These are phyloP conservation scores for Cenopis cana DNA, from an alignment of 2,888 invertebrate species.

Conservation along the genomic window DNA sequence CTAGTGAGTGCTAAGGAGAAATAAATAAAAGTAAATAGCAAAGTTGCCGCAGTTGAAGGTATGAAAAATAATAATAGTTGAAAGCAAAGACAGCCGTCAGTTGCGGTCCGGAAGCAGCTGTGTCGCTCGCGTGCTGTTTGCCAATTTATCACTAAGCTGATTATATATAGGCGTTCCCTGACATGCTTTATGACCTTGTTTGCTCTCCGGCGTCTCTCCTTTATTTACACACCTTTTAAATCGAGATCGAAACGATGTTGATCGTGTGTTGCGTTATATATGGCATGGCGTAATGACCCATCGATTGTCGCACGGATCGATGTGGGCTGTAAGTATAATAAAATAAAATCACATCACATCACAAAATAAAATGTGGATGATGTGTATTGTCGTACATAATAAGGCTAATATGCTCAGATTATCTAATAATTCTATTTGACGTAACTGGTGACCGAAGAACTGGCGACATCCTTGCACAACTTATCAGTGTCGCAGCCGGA, in stretches of 20 bases:
- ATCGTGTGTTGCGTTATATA: conserved; percentile 20
- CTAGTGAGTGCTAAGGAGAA: no score
- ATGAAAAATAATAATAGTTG: conserved; percentile 18
- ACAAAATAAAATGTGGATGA: no score
- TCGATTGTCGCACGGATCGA: neutral
- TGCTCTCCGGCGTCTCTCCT: conserved; percentile 73
- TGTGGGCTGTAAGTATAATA: neutral
- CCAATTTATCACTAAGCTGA: conserved; percentile 85
- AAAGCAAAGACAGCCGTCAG: conserved; percentile 47
- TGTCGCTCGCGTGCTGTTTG: conserved; percentile 82
- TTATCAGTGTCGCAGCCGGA: no score
- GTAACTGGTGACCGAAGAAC: no score
- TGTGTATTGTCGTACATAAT: no score
- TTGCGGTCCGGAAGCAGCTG: conserved; percentile 75
- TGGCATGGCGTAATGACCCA: neutral
- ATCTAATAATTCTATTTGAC: no score
- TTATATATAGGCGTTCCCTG: conserved; percentile 82
- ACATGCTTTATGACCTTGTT: conserved; percentile 82
- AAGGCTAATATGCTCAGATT: no score
- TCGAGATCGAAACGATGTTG: conserved; percentile 54
- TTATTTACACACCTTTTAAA: conserved; percentile 75
- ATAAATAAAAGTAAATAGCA: neutral
- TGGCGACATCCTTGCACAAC: no score
- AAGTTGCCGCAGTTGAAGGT: neutral
- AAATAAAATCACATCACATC: no score